Evolutionary conservation across 1,140 invertebrate genomes (phyloP).

Genomic region (Tetraneura akinire): DNA sequence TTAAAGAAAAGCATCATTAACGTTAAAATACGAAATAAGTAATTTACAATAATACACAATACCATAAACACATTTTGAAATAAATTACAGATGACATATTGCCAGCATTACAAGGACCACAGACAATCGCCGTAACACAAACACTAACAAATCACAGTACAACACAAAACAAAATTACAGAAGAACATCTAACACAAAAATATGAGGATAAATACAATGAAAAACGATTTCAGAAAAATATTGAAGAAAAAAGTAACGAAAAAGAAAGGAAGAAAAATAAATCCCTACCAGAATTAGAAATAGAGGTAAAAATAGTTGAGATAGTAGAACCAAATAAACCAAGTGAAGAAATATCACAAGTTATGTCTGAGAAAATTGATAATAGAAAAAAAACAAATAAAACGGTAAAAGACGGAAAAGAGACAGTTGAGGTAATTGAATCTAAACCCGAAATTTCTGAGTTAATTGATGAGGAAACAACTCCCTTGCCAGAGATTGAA

Average conservation of each 20-base stretch:
- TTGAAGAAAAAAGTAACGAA: no score
- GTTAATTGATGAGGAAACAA: background rate
- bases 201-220: no score
- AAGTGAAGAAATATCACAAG: no score
- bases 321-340: background rate
- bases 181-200: no score
- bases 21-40: no score
- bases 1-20: no score
- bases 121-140: background rate
- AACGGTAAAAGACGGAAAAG: background rate
- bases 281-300: background rate
- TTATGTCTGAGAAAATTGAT: conserved; percentile 55
- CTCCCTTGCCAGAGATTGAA: background rate
- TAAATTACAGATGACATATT: conserved; percentile 36
- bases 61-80: conserved; percentile 47
- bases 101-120: conserved; percentile 7
- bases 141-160: background rate
- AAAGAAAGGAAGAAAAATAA: background rate
- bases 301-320: no score
- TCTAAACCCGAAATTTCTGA: background rate
- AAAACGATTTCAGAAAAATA: background rate
- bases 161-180: background rate
- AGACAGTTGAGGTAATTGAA: background rate
- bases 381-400: conserved; percentile 56
- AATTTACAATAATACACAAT: conserved; percentile 52